Conservation (phyloP, 2,797 vertebrate species). For the Xenopus petersii region DNA sequence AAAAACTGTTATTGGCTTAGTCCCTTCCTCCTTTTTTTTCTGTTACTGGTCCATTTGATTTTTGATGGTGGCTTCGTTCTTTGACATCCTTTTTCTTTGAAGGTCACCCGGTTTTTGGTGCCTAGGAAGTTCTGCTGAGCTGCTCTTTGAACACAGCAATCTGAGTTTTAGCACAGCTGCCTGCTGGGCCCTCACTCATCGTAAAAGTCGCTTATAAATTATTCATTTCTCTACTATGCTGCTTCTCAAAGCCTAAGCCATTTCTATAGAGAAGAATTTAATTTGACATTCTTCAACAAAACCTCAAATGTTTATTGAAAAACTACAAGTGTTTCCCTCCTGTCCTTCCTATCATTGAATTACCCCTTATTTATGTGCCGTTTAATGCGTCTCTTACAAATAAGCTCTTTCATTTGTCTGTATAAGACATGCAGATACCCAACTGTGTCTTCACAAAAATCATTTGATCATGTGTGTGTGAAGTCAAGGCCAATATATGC, state of each 20-base stretch:
- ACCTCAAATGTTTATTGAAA: conserved; percentile 22
- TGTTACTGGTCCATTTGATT: neutral
- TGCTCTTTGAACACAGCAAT: conserved; percentile 38
- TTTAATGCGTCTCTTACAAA: neutral
- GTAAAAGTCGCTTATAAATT: conserved; percentile 37
- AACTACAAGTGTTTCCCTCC: conserved; percentile 3
- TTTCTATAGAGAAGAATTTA: conserved; percentile 33
- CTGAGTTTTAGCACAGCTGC: conserved; percentile 34
- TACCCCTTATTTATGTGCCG: conserved; percentile 13
- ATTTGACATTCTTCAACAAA: conserved; percentile 37
- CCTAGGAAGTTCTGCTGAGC: conserved; percentile 5
- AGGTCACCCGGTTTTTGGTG: conserved; percentile 30
- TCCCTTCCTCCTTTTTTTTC: neutral
- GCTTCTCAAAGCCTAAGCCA: conserved; percentile 17
- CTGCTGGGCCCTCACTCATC: conserved; percentile 42
- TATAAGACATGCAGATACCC: neutral
- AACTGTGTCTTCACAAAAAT: conserved; percentile 15
- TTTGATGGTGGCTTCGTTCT: conserved; percentile 7
- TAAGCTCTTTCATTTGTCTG: neutral
- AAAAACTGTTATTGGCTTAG: neutral
- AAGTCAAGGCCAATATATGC: conserved; percentile 18
- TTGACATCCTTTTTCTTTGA: conserved; percentile 30
- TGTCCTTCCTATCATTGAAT: conserved; percentile 15
- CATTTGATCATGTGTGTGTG: conserved; percentile 13
- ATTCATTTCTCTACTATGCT: conserved; percentile 31